Evolutionary conservation across 2,797 vertebrate species (phyloP), one percentile per base, ranked within the genome.

Genomic region (Clarias laeviceps): DNA sequence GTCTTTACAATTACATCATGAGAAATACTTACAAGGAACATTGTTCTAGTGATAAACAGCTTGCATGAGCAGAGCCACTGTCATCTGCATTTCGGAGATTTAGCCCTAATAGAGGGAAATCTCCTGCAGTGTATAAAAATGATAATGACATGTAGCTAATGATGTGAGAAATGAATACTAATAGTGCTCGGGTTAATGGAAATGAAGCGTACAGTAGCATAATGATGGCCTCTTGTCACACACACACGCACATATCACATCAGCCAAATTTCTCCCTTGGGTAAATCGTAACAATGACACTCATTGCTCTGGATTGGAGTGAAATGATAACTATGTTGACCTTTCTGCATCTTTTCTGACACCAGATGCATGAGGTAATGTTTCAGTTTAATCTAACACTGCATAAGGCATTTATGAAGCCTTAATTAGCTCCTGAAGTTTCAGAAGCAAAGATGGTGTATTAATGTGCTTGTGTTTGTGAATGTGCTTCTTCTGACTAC

Each of bases 151-250:
- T 76, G 62, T 50, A 61, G 72, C 15, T 82, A 86, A 86, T 86
- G 85, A 68, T 57, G 84, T n/a, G 69, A 85, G 69, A 78, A 82
- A 82, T 70, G 20, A 78, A 34, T 69, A 45, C 56, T 34, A 50
- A 70, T 70, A 45, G 54, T 62, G 37, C n/a, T 61, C 18, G 14
- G n/a, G 59, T 37, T 81, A 74, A 81, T 66, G 69, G 40, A 61
- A 85, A 59, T n/a, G 45, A n/a, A 76, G 50, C 56, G 29, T 37
- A 37, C 37, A 37, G 37, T 32, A 62, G 57, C 78, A 66, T 77
- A 66, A 77, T 74, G 73, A 77, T 66, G 11, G 18, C 17, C n/a
- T 22, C 34, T 2, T 12, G n/a, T 65, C 62, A 2, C 59, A 8
- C 59, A 7, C 57, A 15, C 56, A 15, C 61, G 18, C 59, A 80